A percentile compares a stretch with the other conserved stretches of the same genome.
phyloP scores from a whole-genome alignment of 2,888 invertebrate species.

The Arenicola marina region DNA sequence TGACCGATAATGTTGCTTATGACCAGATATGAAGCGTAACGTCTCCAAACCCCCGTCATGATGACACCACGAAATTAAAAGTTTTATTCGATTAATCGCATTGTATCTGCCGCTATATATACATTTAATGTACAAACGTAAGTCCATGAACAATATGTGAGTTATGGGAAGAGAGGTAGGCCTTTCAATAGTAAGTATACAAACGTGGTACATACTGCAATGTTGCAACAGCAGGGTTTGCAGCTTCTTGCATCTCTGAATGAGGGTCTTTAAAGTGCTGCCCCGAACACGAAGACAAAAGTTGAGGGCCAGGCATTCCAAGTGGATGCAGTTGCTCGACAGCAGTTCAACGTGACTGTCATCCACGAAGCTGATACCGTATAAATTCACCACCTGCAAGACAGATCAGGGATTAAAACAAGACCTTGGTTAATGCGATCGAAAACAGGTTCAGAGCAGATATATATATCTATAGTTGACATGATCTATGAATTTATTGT shows the following conservation, averaged over 20 bases:
- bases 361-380: slow-evolving; percentile 97
- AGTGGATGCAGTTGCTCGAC: slow-evolving; percentile 83
- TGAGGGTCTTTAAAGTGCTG: slow-evolving; percentile 68
- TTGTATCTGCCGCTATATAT: no score
- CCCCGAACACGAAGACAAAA: slow-evolving; percentile 97
- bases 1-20: no score
- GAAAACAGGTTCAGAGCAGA: neutral
- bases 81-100: no score
- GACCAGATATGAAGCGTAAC: no score
- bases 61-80: no score
- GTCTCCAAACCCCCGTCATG: no score
- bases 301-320: slow-evolving; percentile 96
- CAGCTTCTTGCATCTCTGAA: slow-evolving; percentile 67
- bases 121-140: no score
- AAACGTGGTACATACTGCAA: slow-evolving; percentile 69
- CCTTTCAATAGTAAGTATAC: no score
- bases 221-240: slow-evolving; percentile 94
- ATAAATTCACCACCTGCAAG: slow-evolving; percentile 78
- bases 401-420: neutral
- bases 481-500: no score
- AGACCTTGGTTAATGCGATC: neutral
- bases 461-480: no score
- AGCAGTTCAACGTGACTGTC: slow-evolving; percentile 99
- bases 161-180: no score
- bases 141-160: no score